A percentile compares a stretch with the other conserved stretches of the same genome.
These are phyloP conservation scores for Euglossa dilemma DNA, from an alignment of 1,140 invertebrate species.

Conservation along the genomic window DNA sequence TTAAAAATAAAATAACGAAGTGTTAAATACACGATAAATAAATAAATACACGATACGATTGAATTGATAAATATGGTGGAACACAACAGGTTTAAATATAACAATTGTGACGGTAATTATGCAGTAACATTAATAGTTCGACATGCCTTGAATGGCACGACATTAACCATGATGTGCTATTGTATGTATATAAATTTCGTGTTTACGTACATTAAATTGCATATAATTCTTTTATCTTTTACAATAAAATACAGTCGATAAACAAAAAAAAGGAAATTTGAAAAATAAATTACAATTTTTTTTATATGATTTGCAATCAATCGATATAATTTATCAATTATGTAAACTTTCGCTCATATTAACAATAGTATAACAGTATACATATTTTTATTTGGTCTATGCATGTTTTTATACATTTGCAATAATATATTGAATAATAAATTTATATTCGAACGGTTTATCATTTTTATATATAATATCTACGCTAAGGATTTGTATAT, in stretches of 20 bases:
- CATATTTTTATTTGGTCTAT: background rate
- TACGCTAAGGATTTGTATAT: background rate
- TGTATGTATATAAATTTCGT: slow-evolving; percentile 28
- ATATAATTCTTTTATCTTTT: background rate
- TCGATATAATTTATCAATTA: background rate
- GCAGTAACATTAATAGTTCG: background rate
- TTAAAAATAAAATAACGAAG: background rate
- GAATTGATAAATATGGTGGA: background rate
- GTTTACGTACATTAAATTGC: slow-evolving; percentile 6
- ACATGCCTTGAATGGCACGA: background rate
- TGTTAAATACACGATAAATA: background rate
- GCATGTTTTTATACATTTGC: background rate
- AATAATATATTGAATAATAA: background rate
- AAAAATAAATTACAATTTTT: background rate
- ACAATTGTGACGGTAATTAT: slow-evolving; percentile 19
- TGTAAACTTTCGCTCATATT: slow-evolving; percentile 2
- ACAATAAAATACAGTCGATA: background rate
- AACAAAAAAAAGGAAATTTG: background rate
- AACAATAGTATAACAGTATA: background rate
- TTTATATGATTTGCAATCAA: background rate
- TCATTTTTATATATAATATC: background rate
- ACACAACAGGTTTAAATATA: background rate
- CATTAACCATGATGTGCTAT: slow-evolving; percentile 23
- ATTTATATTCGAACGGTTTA: background rate
- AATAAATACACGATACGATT: background rate